Percentiles rank a stretch among this genome's conserved stretches.
Conservation (phyloP, 1,140 invertebrate species). For the Zaprionus ghesquierei region DNA sequence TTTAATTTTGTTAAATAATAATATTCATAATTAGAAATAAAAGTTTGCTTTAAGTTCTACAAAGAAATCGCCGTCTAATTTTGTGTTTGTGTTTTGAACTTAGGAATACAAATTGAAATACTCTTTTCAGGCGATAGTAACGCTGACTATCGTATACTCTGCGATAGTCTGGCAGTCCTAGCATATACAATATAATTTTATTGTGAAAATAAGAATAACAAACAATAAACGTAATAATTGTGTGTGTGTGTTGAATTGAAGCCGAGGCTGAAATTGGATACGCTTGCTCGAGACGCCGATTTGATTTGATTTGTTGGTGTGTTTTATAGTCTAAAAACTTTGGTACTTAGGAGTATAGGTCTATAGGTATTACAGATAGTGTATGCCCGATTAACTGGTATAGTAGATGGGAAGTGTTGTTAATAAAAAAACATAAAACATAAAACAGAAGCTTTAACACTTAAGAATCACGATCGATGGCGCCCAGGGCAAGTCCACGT, state of each 20-base stretch:
- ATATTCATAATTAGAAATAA: neutral
- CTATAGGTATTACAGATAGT: conserved; percentile 8
- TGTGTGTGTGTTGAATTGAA: conserved; percentile 11
- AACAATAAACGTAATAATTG: conserved; percentile 64
- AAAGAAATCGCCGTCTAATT: neutral
- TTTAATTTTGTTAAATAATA: neutral
- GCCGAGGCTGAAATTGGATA: neutral
- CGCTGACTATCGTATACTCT: neutral
- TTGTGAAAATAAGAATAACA: conserved; percentile 72
- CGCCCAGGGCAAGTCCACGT: neutral
- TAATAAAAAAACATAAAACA: neutral
- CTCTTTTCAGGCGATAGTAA: neutral
- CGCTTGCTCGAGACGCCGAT: neutral
- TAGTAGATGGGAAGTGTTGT: neutral
- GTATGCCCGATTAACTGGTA: conserved; percentile 6
- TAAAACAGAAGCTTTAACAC: conserved; percentile 23
- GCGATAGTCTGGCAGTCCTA: neutral
- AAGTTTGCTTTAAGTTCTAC: neutral
- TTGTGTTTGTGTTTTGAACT: neutral
- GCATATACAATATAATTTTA: conserved; percentile 15
- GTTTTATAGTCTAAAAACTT: conserved; percentile 28
- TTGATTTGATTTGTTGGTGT: neutral
- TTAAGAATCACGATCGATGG: conserved; percentile 21
- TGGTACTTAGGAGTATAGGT: conserved; percentile 26
- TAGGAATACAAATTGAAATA: neutral